Percentiles rank a stretch among this genome's conserved stretches.
These are phyloP conservation scores for Acyrthosiphon pisum DNA, from an alignment of 1,140 invertebrate species.

Conservation along the genomic window DNA sequence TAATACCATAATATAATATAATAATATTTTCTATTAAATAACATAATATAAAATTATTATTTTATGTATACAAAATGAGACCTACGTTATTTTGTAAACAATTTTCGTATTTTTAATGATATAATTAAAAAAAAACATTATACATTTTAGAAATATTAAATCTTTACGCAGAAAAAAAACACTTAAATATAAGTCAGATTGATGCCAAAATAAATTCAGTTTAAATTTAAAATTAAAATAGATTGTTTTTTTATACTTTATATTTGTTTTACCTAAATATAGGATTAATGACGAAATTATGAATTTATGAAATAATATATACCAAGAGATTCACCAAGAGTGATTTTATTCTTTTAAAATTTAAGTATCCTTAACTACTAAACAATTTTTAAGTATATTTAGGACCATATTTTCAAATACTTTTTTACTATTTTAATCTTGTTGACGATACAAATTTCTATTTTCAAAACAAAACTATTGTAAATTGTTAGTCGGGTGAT, in stretches of 20 bases:
- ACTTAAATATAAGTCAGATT: constrained; percentile 12
- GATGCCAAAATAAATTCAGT: neutral
- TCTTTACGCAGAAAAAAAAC: neutral
- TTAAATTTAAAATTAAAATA: neutral
- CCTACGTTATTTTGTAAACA: neutral
- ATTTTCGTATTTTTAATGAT: neutral
- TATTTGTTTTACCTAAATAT: neutral
- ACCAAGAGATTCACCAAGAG: neutral
- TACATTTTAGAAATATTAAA: neutral
- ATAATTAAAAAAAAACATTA: neutral
- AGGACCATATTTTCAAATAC: neutral
- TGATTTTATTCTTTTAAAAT: too few species aligned
- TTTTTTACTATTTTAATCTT: neutral
- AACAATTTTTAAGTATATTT: neutral
- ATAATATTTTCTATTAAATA: too few species aligned
- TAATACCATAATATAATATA: too few species aligned
- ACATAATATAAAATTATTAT: neutral
- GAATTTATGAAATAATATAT: neutral
- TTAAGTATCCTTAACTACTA: too few species aligned
- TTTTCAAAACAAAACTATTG: neutral
- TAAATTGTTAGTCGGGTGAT: neutral
- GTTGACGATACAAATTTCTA: neutral
- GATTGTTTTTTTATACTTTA: neutral
- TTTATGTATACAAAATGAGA: neutral
- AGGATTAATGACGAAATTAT: neutral